Evolutionary conservation across 2,113 vertebrate species (phyloP).

Genomic region (Psettodes erumei): DNA sequence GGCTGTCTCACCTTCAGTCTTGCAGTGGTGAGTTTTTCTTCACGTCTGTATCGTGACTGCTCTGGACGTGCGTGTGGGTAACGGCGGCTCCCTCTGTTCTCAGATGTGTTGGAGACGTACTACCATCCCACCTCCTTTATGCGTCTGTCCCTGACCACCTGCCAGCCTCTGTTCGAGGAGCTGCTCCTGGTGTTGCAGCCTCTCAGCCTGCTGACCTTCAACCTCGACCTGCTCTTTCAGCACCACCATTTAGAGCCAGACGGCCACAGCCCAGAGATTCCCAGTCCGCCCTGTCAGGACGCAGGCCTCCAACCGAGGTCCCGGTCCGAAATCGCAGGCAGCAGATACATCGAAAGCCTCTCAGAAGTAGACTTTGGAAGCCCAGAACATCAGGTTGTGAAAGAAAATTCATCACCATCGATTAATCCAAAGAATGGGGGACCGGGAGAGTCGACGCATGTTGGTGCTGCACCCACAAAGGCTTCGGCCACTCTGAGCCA

Average conservation of each 20-base stretch:
- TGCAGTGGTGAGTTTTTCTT: conserved; percentile 84
- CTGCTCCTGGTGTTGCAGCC: conserved; percentile 95
- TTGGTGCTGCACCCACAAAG: conserved; percentile 29
- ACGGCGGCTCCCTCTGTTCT: conserved; percentile 15
- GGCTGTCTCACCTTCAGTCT: conserved; percentile 91
- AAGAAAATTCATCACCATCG: conserved; percentile 20
- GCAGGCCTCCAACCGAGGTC: conserved; percentile 34
- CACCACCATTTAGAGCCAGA: conserved; percentile 87
- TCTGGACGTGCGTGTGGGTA: neutral
- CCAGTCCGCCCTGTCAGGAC: conserved; percentile 62
- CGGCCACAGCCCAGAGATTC: conserved; percentile 61
- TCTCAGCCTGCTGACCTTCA: conserved; percentile 95
- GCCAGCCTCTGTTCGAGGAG: conserved; percentile 91
- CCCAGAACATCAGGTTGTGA: conserved; percentile 43
- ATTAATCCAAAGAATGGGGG: conserved; percentile 36
- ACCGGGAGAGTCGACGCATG: conserved; percentile 18
- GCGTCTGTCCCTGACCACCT: conserved; percentile 85
- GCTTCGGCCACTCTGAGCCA: neutral
- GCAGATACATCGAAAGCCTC: conserved; percentile 68
- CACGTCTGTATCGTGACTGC: neutral
- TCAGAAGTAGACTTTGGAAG: conserved; percentile 66
- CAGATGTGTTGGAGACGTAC: conserved; percentile 93
- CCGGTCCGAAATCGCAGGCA: conserved; percentile 32
- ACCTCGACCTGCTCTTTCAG: conserved; percentile 95
- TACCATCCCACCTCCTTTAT: conserved; percentile 92